A percentile compares a stretch with the other conserved stretches of the same genome.
These are phyloP conservation scores for Myotis myotis DNA, from an alignment of 2,797 vertebrate species.

Conservation along the genomic window DNA sequence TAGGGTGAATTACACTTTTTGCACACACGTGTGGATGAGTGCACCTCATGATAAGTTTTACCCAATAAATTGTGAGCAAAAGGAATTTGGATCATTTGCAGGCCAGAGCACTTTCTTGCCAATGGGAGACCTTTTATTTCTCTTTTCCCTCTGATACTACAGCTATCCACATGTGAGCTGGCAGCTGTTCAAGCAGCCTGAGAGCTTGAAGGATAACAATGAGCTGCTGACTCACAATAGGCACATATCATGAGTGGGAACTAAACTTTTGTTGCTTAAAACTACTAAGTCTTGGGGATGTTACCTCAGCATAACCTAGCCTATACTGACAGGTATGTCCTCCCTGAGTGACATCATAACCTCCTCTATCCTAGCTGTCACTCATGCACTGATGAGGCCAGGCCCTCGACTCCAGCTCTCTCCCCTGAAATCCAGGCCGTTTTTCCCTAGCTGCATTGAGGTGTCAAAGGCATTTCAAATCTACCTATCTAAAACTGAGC, in stretches of 20 bases:
- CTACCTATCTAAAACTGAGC: not conserved
- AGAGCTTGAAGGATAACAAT: not conserved
- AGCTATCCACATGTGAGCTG: not conserved
- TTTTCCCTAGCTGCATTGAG: not conserved
- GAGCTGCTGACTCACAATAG: not conserved
- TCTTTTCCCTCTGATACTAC: not conserved
- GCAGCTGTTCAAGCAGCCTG: not conserved
- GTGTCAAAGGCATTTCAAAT: not conserved
- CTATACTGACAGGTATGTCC: not conserved
- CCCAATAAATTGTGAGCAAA: not conserved
- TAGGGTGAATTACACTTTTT: no score
- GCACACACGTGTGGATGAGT: not conserved
- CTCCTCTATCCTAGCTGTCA: not conserved
- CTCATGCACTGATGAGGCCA: not conserved
- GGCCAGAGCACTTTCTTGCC: not conserved
- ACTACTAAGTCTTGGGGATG: not conserved
- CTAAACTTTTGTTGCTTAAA: not conserved
- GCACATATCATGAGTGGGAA: not conserved
- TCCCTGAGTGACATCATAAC: not conserved
- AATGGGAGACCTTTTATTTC: not conserved
- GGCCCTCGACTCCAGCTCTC: not conserved
- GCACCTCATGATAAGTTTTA: not conserved
- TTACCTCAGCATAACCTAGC: not conserved
- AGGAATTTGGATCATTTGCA: not conserved
- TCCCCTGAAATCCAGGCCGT: not conserved